Conservation (phyloP, 2,113 vertebrate species). For the Megaceryle maxima region DNA sequence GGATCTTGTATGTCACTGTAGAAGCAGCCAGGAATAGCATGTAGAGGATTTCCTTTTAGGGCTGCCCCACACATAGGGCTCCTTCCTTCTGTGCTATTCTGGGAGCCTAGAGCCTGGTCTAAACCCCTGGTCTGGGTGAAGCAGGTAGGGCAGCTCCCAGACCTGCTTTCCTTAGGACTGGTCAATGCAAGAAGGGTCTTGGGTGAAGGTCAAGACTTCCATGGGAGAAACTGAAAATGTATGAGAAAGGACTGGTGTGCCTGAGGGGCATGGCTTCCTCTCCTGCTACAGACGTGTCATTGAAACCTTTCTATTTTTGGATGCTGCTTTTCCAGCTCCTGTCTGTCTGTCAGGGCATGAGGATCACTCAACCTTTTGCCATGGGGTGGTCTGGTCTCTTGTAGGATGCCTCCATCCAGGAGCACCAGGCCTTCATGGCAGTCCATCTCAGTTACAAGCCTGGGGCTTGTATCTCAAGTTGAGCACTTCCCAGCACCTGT, state of each 20-base stretch:
- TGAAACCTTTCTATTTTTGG: slow-evolving; percentile 19
- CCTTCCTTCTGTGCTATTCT: slow-evolving; percentile 68
- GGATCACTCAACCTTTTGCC: not conserved
- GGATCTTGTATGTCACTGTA: not conserved
- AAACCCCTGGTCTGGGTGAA: not conserved
- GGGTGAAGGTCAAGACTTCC: not conserved
- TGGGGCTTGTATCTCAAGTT: not conserved
- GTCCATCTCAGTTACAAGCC: not conserved
- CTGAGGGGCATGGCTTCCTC: not conserved
- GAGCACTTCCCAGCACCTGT: not conserved
- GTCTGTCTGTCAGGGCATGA: not conserved
- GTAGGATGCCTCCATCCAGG: not conserved
- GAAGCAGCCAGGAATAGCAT: slow-evolving; percentile 82
- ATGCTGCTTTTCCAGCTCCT: not conserved
- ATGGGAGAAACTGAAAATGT: not conserved
- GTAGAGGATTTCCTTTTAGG: slow-evolving; percentile 86
- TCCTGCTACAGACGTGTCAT: not conserved
- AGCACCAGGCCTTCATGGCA: not conserved
- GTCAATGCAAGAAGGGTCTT: not conserved
- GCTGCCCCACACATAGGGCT: slow-evolving; percentile 37
- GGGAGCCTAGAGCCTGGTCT: slow-evolving; percentile 36
- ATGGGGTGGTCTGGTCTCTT: not conserved
- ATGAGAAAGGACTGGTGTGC: not conserved
- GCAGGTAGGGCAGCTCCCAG: not conserved
- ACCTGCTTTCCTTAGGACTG: not conserved